Percentiles rank a stretch among this genome's conserved stretches.
These are phyloP conservation scores for Microtus oregoni DNA, from an alignment of 2,113 vertebrate species.

Conservation along the genomic window DNA sequence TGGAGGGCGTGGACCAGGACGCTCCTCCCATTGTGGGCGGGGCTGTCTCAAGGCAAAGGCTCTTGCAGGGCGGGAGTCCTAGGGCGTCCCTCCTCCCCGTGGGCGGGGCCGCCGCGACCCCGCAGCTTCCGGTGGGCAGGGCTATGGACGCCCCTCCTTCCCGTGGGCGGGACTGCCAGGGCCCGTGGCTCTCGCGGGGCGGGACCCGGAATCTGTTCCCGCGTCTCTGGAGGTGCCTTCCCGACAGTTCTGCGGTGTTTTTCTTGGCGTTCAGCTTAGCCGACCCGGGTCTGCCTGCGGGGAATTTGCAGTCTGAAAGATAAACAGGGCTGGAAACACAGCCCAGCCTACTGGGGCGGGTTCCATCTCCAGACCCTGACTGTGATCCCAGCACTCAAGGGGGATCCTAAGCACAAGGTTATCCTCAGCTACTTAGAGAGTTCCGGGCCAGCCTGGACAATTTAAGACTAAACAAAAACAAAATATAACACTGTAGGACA, in stretches of 20 bases:
- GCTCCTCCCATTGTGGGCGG: neutral
- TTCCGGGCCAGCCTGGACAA: neutral
- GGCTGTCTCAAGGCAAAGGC: rapidly evolving
- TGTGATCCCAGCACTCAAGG: neutral
- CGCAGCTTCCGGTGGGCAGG: neutral
- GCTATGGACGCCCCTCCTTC: neutral
- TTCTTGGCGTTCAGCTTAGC: neutral
- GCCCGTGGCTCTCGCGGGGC: neutral
- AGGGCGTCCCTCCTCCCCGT: neutral
- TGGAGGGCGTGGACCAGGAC: rapidly evolving
- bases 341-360: neutral
- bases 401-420: neutral
- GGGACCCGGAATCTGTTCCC: neutral
- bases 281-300: neutral
- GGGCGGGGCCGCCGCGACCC: rapidly evolving
- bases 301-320: neutral
- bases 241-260: neutral
- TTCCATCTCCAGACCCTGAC: neutral
- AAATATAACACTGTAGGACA: neutral
- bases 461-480: neutral
- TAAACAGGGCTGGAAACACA: neutral
- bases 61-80: neutral
- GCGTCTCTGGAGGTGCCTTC: neutral
- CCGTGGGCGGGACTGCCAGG: neutral
- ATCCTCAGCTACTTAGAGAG: neutral